Evolutionary conservation across 1,140 invertebrate species (phyloP), one percentile per base, ranked within the genome.

Genomic region (Diorhabda sublineata): DNA sequence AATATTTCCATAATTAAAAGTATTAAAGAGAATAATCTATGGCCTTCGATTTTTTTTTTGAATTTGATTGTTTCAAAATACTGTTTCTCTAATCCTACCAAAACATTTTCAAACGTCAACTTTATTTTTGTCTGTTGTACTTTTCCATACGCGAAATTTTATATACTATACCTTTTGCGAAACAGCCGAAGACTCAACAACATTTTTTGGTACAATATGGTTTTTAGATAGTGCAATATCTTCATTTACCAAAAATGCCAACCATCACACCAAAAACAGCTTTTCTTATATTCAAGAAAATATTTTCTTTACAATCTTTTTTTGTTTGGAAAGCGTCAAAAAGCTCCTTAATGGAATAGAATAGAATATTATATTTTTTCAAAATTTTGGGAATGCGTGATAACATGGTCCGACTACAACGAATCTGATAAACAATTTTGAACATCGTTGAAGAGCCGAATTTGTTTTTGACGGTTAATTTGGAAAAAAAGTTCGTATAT

Each of bases 331-430:
- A 62, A 62, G 43, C 61, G 43, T 45, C 61, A 45, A 62, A 11
- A 62, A 62, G 61, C 61, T 44, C 44, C 45, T 62, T 62, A 9
- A 44, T 62, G 47, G n/a, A 52, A 52, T 52, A 6, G n/a, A 52
- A 52, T 52, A n/a, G 47, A 52, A 6, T 52, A 52, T 52, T 6
- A 52, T 52, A 52, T 52, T 26, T 26, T 26, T 26, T 26, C 26
- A 26, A 26, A 26, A 26, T 26, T 26, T 26, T 26, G 26, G 26
- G 26, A 26, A 26, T 1, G 26, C 26, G 26, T 26, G 26, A 26
- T 26, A 26, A 26, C 26, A 26, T 26, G 1, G 26, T 26, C 26
- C 26, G 26, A 26, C 26, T 26, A 26, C 26, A 26, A 26, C 26
- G 26, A 26, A 26, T 26, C 26, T 26, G 26, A 26, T 26, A 26